These are phyloP conservation scores for Dermolepida albohirtum DNA, from an alignment of 2,888 invertebrate species.

Conservation along the genomic window DNA sequence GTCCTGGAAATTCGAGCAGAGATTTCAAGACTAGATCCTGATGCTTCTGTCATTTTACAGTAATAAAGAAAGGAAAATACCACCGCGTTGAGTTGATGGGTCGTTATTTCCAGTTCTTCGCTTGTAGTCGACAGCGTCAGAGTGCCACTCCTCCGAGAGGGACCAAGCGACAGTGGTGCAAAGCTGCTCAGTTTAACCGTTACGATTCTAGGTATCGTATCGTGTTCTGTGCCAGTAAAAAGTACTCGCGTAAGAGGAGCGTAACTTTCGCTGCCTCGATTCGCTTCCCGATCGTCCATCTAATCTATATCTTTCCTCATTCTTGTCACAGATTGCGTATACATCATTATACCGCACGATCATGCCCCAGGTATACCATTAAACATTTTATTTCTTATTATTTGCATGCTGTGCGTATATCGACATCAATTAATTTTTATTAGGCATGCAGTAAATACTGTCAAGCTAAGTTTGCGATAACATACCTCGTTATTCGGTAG, in stretches of 20 bases:
- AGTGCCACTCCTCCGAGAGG: slow-evolving; percentile 30
- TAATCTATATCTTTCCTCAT: slow-evolving; percentile 15
- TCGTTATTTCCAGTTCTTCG: slow-evolving; percentile 27
- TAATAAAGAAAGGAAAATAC: neutral
- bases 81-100: neutral
- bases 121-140: slow-evolving; percentile 21
- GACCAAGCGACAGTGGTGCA: slow-evolving; percentile 18
- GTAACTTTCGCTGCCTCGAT: slow-evolving; percentile 25
- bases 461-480: neutral
- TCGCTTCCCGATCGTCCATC: slow-evolving; percentile 15
- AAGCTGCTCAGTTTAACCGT: slow-evolving; percentile 33
- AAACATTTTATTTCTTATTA: slow-evolving; percentile 8
- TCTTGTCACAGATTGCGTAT: slow-evolving; percentile 5
- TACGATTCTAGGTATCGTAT: slow-evolving; percentile 27
- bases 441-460: slow-evolving; percentile 8
- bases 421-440: neutral
- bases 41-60: too few relatives aligned
- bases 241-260: slow-evolving; percentile 31
- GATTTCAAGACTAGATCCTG: too few relatives aligned
- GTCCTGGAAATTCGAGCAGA: too few relatives aligned
- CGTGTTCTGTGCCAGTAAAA: slow-evolving; percentile 29
- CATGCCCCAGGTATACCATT: slow-evolving; percentile 30
- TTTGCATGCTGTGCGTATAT: slow-evolving; percentile 14
- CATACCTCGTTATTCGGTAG: slow-evolving; percentile 18
- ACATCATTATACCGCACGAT: slow-evolving; percentile 9